Evolutionary conservation across 2,797 vertebrate species (phyloP), one percentile per base, ranked within the genome.

Genomic region (Urocyon cinereoargenteus): DNA sequence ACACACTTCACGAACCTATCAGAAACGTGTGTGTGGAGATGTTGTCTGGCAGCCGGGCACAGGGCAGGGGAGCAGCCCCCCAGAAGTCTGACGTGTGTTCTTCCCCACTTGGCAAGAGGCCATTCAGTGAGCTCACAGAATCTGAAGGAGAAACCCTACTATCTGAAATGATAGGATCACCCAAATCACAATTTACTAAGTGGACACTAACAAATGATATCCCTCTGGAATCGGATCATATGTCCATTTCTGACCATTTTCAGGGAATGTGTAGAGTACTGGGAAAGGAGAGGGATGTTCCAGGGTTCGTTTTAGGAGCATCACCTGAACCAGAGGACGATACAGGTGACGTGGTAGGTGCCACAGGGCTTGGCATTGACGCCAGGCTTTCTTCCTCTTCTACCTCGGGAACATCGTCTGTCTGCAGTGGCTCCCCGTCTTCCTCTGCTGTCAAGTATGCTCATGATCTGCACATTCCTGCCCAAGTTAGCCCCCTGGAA

Each of bases 1-100:
- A 86, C 19, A 36, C 3, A 28, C 4, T 5, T 24, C 91, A 1
- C 6, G 6, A 18, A 2, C 36, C 40, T 7, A 0, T 3, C 0
- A 14, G 12, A 13, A 3, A 31, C 22, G 53, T 40, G 59, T 34
- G 81, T 81, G 45, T 61, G 34, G 90, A 94, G 75, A 83, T 31
- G 83, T 24, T 18, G 75, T 24, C 21, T 22, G 45, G 21, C 51
- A 55, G 92, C 22, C 15, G 10, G 28, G 21, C 70, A 0, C 90
- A 28, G 49, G 93, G 22, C 84, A 77, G 88, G 59, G 85, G 94
- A 0, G 16, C 31, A 3, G 31, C 36, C 11, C 4, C 5, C 12
- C 13, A 66, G 55, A 72, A 3, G 14, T 9, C 59, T 5, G 75
- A 55, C 18, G 0, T 72, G 1, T 12, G 28, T 68, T 81, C 2